Base-by-base conservation (phyloP, 2,888 invertebrate species). In the Muscina levida region DNA sequence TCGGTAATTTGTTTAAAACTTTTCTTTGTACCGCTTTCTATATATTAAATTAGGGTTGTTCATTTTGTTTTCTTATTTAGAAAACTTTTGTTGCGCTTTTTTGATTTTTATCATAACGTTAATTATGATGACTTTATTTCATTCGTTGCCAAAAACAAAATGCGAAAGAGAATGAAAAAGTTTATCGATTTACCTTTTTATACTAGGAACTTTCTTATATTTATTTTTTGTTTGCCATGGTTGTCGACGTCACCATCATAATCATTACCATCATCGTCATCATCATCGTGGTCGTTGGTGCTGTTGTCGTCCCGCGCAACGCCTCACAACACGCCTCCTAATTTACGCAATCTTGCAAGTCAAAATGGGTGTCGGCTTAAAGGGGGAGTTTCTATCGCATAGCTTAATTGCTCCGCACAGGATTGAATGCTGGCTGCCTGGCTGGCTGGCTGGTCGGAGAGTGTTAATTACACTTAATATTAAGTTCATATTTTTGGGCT, bases 121-220 rank as follows among this genome's bases (percentile, higher is more conserved):
- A 79, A 79, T 79, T 73, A 76, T 79, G 78, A 79, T 79, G 68
- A 79, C 72, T 79, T 73, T 72, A 76, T 78, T 78, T 11, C 8
- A 31, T 59, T 59, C 31, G 3, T 31, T 37, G 44, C 6, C 1
- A 44, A 42, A 56, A 56, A 42, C 39, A 65, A 11, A 31, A 42
- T 42, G 13, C 13, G 31, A 31, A 8, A 31, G 31, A 59, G n/a
- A 46, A 24, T 17, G 13, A 72, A 62, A 78, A 77, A 77, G 67
- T 81, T 77, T 81, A 81, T 77, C 81, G 81, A 81, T 81, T 81
- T 77, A 81, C 73, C 71, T 81, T 77, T 77, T 42, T 37, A 31
- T 53, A 67, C 19, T 46, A n/a, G n/a, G n/a, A n/a, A 31, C 44
- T 13, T n/a, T 24, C 44, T 56, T 66, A n/a, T n/a, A n/a, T n/a